These are phyloP conservation scores for Peromyscus eremicus DNA, from an alignment of 2,797 vertebrate species.

Conservation along the genomic window DNA sequence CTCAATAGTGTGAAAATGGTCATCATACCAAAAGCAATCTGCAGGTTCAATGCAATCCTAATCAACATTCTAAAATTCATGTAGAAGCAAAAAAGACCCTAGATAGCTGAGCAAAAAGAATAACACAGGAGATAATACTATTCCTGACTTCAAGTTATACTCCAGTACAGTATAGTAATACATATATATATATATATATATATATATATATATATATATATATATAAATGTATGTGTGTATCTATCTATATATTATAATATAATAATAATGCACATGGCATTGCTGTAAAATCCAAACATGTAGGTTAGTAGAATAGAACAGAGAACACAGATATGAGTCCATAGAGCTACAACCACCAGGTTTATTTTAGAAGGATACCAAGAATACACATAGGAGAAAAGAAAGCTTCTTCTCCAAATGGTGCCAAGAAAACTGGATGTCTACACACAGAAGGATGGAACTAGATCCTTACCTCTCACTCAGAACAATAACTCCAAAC, in stretches of 20 bases:
- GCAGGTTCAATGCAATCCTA: neutral
- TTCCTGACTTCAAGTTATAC: neutral
- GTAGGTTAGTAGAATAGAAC: neutral
- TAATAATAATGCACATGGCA: neutral
- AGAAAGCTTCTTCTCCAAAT: neutral
- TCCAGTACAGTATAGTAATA: neutral
- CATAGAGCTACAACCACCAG: neutral
- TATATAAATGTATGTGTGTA: no score
- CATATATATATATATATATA: no score
- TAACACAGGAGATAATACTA: neutral
- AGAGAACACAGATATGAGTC: neutral
- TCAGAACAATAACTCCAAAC: neutral
- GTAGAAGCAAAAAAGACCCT: neutral
- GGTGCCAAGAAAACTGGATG: neutral
- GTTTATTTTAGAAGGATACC: neutral
- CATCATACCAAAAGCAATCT: neutral
- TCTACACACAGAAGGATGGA: neutral
- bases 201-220: no score
- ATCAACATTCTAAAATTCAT: neutral
- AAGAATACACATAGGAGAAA: neutral
- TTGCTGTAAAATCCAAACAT: neutral
- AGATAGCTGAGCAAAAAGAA: neutral
- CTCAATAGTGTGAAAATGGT: neutral
- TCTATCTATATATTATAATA: neutral
- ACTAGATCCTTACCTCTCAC: neutral